Base-by-base conservation (phyloP, 2,113 vertebrate genomes). In the Panthera tigris region DNA sequence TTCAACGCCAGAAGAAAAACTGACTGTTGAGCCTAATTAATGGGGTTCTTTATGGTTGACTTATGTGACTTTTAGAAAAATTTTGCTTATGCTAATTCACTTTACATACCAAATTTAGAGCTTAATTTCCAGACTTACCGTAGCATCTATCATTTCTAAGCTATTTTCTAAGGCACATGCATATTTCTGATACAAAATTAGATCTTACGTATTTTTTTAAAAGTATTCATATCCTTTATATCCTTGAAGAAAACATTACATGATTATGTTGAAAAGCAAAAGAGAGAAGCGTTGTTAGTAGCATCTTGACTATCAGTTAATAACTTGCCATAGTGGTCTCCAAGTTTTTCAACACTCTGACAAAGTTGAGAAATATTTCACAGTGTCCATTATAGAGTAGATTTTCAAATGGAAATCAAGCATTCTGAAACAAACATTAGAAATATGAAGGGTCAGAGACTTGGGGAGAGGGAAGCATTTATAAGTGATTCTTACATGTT, bases 11-110 rank as follows among this genome's bases (percentile, higher is more conserved):
- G 85, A 68, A 55, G 7, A 69, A 50, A 89, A 76, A 69, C 1
- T 71, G 63, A 73, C 48, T 85, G 5, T 89, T 94, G 63, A 92
- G 69, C 27, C 78, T 92, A 85, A 69, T 94, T 93, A 95, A 91
- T 80, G 74, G 23, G 19, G 25, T 65, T 80, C 33, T 81, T 95
- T 68, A 84, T 68, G 31, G 27, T 41, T 96, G 69, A 66, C 45
- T 73, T 89, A 80, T 31, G 16, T 79, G 27, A 68, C 45, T 91
- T 94, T 74, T 36, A 89, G 15, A 76, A 45, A 84, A 39, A 76
- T 88, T 95, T 81, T 52, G 9, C 23, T 92, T 81, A 86, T 76
- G 19, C 25, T 68, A 80, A 92, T 55, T 89, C 10, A 81, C 18
- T 68, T 69, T 55, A 27, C 10, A 45, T 63, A 10, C 18, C 23